Conservation (phyloP, 2,113 vertebrate genomes). For the Aptenodytes forsteri region DNA sequence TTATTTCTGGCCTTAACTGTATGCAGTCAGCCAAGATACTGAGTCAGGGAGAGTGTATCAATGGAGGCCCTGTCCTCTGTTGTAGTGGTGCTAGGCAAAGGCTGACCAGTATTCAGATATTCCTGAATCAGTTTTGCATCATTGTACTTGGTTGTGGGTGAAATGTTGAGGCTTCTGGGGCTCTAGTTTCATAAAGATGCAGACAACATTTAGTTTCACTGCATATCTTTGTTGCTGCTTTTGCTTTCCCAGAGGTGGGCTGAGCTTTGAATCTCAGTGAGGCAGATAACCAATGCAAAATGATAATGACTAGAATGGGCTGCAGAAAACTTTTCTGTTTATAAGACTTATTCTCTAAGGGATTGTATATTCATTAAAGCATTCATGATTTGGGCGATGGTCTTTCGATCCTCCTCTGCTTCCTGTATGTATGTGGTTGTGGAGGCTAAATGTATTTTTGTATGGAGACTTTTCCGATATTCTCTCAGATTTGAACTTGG, state of each 20-base stretch:
- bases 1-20: not conserved
- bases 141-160: not conserved
- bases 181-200: not conserved
- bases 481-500: not conserved
- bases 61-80: accelerated
- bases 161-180: not conserved
- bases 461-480: not conserved
- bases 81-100: not conserved
- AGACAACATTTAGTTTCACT: not conserved
- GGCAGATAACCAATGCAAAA: not conserved
- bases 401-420: not conserved
- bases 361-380: not conserved
- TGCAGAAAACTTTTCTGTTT: not conserved
- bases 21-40: not conserved
- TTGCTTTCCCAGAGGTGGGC: not conserved
- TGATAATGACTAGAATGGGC: not conserved
- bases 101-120: not conserved
- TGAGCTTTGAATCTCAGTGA: not conserved
- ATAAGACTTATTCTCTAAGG: not conserved
- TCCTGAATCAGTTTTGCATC: not conserved
- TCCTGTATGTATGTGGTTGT: not conserved
- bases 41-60: not conserved
- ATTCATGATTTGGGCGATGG: not conserved
- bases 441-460: not conserved
- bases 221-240: not conserved